A percentile compares a stretch with the other conserved stretches of the same genome.
Conservation (phyloP, 2,113 vertebrate genomes). For the Smithornis capensis region DNA sequence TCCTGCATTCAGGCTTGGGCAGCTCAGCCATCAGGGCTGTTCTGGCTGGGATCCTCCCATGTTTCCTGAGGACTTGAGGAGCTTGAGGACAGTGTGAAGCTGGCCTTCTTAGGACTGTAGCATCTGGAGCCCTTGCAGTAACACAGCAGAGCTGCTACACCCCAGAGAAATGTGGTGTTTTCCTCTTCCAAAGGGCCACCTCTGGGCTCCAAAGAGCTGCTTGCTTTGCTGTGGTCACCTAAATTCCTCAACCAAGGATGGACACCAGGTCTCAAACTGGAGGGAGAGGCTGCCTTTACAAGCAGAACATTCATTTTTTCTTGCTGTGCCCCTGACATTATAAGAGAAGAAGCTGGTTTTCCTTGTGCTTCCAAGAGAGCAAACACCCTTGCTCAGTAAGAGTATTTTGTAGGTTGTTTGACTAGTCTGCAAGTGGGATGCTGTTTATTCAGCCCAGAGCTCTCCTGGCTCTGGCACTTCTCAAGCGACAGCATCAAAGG, state of each 20-base stretch:
- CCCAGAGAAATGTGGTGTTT: accelerated
- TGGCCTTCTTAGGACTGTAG: background rate
- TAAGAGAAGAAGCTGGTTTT: background rate
- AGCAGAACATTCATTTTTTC: background rate
- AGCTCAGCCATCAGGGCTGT: background rate
- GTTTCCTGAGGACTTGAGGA: background rate
- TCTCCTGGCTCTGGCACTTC: slow-evolving; percentile 42
- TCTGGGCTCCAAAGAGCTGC: background rate
- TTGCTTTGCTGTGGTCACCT: background rate
- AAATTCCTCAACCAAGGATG: accelerated
- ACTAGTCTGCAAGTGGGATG: background rate
- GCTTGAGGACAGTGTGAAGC: background rate
- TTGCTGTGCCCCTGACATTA: background rate
- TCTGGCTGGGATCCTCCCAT: accelerated
- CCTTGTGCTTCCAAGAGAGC: background rate
- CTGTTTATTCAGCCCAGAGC: slow-evolving; percentile 2
- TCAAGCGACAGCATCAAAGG: slow-evolving; percentile 34
- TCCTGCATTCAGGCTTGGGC: accelerated
- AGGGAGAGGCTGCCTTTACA: background rate
- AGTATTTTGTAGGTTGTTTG: slow-evolving; percentile 3
- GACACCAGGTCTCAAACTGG: background rate
- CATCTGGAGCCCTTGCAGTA: background rate
- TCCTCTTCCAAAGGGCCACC: background rate
- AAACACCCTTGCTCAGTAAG: background rate
- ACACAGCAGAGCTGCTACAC: background rate